Evolutionary conservation across 1,140 invertebrate species (phyloP), one percentile per base, ranked within the genome.

Genomic region (Pseudomyrmex flavicornis): DNA sequence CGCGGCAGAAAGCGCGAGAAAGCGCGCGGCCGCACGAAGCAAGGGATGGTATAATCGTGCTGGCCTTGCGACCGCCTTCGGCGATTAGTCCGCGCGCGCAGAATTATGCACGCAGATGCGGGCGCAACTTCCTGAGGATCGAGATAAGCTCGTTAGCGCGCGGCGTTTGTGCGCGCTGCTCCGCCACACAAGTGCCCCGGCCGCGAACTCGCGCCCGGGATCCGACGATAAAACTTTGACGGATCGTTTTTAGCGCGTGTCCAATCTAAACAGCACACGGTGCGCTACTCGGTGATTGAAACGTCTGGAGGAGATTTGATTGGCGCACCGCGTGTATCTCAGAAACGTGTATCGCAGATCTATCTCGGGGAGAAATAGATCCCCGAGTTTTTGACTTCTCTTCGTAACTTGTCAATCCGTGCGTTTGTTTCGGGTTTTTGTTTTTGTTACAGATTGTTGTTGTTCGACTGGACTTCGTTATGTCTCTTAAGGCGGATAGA

Each of bases 51-150:
- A 46, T 77, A 66, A 77, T 66, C 61, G 46, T 75, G 69, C 69
- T 82, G 76, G 66, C 65, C 66, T 80, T 80, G 76, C 20, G 59
- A 46, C 20, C 22, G 72, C 70, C 70, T 66, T 62, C 70, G 82
- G 72, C 74, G 82, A 83, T 83, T 83, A 79, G 10, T 48, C 48
- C 44, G 72, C 69, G 46, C 68, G 56, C 10, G 56, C 50, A 83
- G 44, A 26, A 79, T 58, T 58, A 79, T 58, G 52, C 66, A 26
- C 15, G 76, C 65, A 70, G 52, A 50, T 56, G 66, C 44, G 46
- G 54, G 54, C 44, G 74, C 61, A 46, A 77, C 76, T 80, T 80
- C 76, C 76, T 35, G 44, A 59, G 54, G 20, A 22, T 35, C 54
- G 54, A 70, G 76, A 80, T 80, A 72, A 80, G 54, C 66, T 80